Evolutionary conservation across 2,113 vertebrate genomes (phyloP).

Genomic region (Myiagra hebetior): DNA sequence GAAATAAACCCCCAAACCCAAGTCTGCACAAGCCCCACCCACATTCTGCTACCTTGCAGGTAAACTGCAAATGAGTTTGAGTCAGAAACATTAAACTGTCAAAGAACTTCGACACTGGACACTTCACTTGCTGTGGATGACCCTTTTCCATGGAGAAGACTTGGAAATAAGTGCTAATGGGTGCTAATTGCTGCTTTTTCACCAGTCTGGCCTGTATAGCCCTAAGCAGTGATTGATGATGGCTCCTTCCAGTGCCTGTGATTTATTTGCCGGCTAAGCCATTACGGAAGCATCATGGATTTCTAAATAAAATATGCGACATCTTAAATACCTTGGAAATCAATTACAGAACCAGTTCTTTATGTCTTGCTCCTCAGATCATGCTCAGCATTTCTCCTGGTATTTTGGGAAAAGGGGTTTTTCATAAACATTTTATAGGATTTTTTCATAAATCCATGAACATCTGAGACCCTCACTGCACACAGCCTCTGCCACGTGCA

Average conservation of each 20-base stretch:
- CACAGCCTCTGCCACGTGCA: not conserved
- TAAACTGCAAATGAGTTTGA: not conserved
- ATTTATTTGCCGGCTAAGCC: not conserved
- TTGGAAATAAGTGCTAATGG: not conserved
- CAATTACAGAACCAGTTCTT: not conserved
- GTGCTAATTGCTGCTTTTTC: not conserved
- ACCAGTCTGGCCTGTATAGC: not conserved
- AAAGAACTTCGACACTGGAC: not conserved
- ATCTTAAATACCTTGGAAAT: not conserved
- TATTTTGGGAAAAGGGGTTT: not conserved
- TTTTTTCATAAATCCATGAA: not conserved
- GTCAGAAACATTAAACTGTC: not conserved
- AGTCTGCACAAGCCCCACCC: not conserved
- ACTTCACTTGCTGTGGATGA: not conserved
- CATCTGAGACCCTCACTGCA: not conserved
- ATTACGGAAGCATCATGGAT: not conserved
- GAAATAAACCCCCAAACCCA: not conserved
- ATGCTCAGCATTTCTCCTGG: not conserved
- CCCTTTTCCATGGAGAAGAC: not conserved
- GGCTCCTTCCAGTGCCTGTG: not conserved
- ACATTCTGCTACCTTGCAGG: not conserved
- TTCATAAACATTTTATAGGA: not conserved
- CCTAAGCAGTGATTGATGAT: not conserved
- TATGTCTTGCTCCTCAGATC: not conserved
- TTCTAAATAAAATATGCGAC: not conserved